Evolutionary conservation across 2,888 invertebrate species (phyloP).

Genomic region (Charanyca ferruginea): DNA sequence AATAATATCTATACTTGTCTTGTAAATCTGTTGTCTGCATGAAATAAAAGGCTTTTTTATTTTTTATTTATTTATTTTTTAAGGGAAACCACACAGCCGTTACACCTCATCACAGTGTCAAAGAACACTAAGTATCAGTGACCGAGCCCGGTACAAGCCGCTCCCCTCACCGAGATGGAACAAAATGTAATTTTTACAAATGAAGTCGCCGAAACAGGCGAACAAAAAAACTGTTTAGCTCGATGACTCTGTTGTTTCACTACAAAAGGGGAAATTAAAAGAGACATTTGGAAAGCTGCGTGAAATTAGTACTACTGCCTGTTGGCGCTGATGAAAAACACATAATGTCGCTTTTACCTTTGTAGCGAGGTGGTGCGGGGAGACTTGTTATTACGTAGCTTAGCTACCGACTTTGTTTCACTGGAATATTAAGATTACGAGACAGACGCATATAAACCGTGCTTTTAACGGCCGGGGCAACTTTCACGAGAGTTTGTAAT

Average conservation of each 20-base stretch:
- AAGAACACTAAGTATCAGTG: background rate
- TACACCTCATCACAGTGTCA: background rate
- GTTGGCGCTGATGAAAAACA: slow-evolving; percentile 63
- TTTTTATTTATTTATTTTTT: no score
- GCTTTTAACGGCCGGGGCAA: background rate
- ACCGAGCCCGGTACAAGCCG: background rate
- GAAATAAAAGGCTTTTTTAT: no score
- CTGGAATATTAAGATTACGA: slow-evolving; percentile 26
- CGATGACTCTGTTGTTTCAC: slow-evolving; percentile 71
- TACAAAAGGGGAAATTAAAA: slow-evolving; percentile 70
- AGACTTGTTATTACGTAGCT: background rate
- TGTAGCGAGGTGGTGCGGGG: slow-evolving; percentile 36
- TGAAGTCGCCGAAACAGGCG: slow-evolving; percentile 70
- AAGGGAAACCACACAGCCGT: background rate
- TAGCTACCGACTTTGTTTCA: slow-evolving; percentile 16
- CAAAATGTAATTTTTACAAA: slow-evolving; percentile 76
- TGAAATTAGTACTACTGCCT: slow-evolving; percentile 61
- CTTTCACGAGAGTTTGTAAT: background rate
- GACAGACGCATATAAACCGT: slow-evolving; percentile 13
- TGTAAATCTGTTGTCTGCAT: no score
- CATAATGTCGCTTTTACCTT: slow-evolving; percentile 55
- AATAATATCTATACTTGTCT: no score
- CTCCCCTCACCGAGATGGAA: slow-evolving; percentile 4
- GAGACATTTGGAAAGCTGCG: slow-evolving; percentile 67
- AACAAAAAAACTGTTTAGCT: slow-evolving; percentile 70